Base-by-base conservation (phyloP, 2,797 vertebrate species). In the Babyrousa celebensis region DNA sequence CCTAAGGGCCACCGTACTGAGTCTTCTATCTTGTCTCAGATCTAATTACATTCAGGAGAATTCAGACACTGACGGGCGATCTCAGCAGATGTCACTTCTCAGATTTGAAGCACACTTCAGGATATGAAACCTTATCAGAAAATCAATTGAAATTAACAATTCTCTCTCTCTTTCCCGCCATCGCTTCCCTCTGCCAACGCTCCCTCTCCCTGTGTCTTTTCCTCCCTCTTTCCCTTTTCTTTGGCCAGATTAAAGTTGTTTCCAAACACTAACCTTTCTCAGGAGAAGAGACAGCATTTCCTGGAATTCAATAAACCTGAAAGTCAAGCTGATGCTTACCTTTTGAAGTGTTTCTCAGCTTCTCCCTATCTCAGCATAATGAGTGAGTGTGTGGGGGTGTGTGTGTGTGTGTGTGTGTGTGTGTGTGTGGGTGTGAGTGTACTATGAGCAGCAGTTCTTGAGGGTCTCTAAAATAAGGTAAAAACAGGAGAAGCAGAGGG, bases 41-140 rank as follows among this genome's bases (percentile, higher is more conserved):
- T 96, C 98, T 97, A 98, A 40, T 96, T 90, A 90, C 14, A 95
- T 98, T 97, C 97, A 97, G 52, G 98, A 97, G 98, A 97, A 97
- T 95, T 97, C 98, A n/a, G 97, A 96, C 86, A 94, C 98, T 95
- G 77, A 93, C 12, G 29, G 92, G 96, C 12, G 48, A 96, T 95
- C 97, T 98, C 98, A 88, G 98, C 98, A 98, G 98, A 98, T 97
- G 98, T 96, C 97, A 95, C 98, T 98, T 88, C 98, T 94, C 89
- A 48, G 97, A 98, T 97, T 97, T 78, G 56, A 97, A 98, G 96
- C 93, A 96, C 98, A 98, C 98, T 97, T 98, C 97, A 85, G 98
- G 98, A 97, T 92, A 93, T 43, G 96, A 94, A 97, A 89, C 96
- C 96, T 95, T 94, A 96, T 97, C 98, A 79, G 72, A 97, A 97